These are phyloP conservation scores for Halictus ligatus DNA, from an alignment of 2,888 invertebrate species.

Conservation along the genomic window DNA sequence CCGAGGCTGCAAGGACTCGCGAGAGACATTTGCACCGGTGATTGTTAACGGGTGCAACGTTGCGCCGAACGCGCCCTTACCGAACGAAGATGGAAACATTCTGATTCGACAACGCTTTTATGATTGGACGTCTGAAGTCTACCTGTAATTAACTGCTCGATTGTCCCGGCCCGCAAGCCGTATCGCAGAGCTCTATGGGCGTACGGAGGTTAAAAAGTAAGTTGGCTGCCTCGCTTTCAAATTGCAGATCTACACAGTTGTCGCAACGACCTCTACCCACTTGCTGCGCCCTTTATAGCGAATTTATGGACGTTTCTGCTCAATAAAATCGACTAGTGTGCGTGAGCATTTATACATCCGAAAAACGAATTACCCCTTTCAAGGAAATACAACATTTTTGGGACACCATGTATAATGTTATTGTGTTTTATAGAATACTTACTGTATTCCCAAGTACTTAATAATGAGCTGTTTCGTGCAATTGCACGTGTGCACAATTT, in stretches of 20 bases:
- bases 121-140: constrained; percentile 55
- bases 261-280: background rate
- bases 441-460: too few relatives aligned
- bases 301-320: background rate
- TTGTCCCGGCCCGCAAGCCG: constrained; percentile 48
- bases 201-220: constrained; percentile 45
- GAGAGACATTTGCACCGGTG: constrained; percentile 30
- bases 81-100: constrained; percentile 61
- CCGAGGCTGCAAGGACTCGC: background rate
- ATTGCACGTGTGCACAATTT: background rate
- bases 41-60: constrained; percentile 51
- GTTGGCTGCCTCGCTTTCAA: constrained; percentile 36
- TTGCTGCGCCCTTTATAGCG: background rate
- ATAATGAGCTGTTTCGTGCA: background rate
- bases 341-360: background rate
- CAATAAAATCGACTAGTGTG: background rate
- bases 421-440: too few relatives aligned
- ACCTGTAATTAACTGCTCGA: constrained; percentile 60
- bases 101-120: constrained; percentile 48
- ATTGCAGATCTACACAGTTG: constrained; percentile 1
- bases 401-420: too few relatives aligned
- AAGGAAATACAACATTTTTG: too few relatives aligned
- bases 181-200: constrained; percentile 25
- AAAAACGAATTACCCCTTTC: too few relatives aligned
- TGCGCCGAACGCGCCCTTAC: constrained; percentile 26